Conservation (phyloP, 2,888 invertebrate species). For the Tetramorium bicarinatum region DNA sequence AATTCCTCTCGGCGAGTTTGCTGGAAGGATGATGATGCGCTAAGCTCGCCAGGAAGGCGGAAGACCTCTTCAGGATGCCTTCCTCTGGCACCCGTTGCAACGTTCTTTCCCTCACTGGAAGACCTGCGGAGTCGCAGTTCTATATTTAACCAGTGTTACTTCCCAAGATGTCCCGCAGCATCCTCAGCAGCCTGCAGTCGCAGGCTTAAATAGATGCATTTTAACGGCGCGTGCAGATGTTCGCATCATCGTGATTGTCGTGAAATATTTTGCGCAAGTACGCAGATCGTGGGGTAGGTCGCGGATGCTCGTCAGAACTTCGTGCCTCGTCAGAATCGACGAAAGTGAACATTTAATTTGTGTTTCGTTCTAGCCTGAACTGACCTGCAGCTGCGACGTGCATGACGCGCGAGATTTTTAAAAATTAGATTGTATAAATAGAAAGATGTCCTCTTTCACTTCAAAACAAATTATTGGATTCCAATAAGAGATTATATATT, state of each 20-base stretch:
- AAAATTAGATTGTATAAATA: constrained; percentile 18
- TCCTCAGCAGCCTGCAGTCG: neutral
- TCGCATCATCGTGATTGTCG: neutral
- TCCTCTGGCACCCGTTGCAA: constrained; percentile 56
- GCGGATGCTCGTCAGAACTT: neutral
- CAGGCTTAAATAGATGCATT: constrained; percentile 50
- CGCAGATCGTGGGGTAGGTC: neutral
- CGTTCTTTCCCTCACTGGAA: constrained; percentile 39
- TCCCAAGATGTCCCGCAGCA: neutral
- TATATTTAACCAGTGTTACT: constrained; percentile 48
- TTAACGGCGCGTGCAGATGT: neutral
- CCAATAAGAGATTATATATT: neutral
- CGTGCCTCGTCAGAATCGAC: neutral
- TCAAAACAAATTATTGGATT: neutral
- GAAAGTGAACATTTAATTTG: neutral
- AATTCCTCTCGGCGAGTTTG: constrained; percentile 56
- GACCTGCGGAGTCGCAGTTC: constrained; percentile 54
- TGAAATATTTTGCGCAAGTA: neutral
- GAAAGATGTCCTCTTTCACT: neutral
- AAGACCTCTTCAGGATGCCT: constrained; percentile 77
- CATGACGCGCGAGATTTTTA: neutral
- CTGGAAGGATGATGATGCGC: constrained; percentile 69
- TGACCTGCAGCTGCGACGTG: neutral
- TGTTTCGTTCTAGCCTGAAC: neutral
- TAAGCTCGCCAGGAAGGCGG: constrained; percentile 76